Conservation (phyloP, 2,888 invertebrate species). For the Seira musarum region DNA sequence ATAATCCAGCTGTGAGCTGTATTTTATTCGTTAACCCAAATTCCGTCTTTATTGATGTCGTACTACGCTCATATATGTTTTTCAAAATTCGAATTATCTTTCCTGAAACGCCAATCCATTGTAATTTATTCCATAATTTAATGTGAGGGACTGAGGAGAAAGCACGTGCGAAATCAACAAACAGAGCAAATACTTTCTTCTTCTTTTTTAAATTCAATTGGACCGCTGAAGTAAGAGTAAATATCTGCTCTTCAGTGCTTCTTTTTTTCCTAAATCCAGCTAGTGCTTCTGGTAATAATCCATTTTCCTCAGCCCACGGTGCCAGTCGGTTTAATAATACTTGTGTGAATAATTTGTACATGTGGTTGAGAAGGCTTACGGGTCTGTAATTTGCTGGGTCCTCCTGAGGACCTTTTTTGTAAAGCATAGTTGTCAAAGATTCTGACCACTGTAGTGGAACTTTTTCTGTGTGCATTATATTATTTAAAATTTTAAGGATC, state of each 20-base stretch:
- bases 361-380: conserved; percentile 40
- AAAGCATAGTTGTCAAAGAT: conserved; percentile 32
- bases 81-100: conserved; percentile 28
- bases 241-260: conserved; percentile 67
- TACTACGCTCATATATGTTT: neutral
- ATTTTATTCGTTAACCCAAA: neutral
- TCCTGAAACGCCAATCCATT: conserved; percentile 23
- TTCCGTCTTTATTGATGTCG: neutral
- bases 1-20: neutral
- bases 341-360: conserved; percentile 51
- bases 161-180: conserved; percentile 67
- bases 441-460: conserved; percentile 23
- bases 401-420: conserved; percentile 47
- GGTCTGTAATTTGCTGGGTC: conserved; percentile 58
- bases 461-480: conserved; percentile 18
- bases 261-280: conserved; percentile 66
- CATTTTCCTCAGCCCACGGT: conserved; percentile 61
- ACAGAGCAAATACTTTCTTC: conserved; percentile 62
- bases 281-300: conserved; percentile 68
- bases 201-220: conserved; percentile 38
- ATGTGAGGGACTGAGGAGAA: conserved; percentile 39
- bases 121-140: conserved; percentile 47
- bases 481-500: conserved; percentile 27
- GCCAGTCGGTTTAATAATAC: conserved; percentile 34
- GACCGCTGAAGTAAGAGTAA: conserved; percentile 61